Evolutionary conservation across 2,888 invertebrate species (phyloP).

Genomic region (Protophormia terraenovae): DNA sequence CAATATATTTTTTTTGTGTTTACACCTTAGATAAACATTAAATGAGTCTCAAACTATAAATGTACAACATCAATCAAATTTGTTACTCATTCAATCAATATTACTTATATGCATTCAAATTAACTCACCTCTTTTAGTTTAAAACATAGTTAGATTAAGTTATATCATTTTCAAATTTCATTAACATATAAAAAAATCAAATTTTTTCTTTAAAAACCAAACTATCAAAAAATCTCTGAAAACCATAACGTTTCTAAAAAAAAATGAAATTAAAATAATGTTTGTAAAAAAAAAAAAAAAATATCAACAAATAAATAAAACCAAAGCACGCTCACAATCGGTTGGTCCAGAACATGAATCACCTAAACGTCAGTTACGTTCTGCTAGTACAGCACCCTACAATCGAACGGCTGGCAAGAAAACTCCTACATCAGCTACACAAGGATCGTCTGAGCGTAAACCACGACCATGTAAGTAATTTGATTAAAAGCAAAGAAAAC

Average conservation of each 20-base stretch:
- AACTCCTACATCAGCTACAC: slow-evolving; percentile 81
- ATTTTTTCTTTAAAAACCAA: slow-evolving; percentile 56
- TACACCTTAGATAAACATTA: slow-evolving; percentile 32
- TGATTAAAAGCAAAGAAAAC: slow-evolving; percentile 53
- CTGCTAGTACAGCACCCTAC: slow-evolving; percentile 81
- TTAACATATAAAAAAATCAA: slow-evolving; percentile 62
- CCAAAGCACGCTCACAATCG: slow-evolving; percentile 85
- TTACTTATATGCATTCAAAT: neutral
- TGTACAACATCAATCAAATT: slow-evolving; percentile 10
- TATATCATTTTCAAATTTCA: slow-evolving; percentile 52
- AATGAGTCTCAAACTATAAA: neutral
- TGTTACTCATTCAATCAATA: slow-evolving; percentile 35
- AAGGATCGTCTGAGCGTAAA: slow-evolving; percentile 82
- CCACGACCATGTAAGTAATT: slow-evolving; percentile 87
- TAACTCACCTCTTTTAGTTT: slow-evolving; percentile 55
- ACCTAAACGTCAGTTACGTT: slow-evolving; percentile 88
- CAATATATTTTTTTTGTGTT: slow-evolving; percentile 28
- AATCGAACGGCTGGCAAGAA: slow-evolving; percentile 85
- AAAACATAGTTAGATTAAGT: slow-evolving; percentile 54
- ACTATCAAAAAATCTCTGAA: slow-evolving; percentile 21
- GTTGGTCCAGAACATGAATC: slow-evolving; percentile 89
- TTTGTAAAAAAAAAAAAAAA: slow-evolving; percentile 11
- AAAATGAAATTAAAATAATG: slow-evolving; percentile 24
- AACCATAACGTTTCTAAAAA: too few species aligned
- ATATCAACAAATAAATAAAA: slow-evolving; percentile 16